Percentiles rank a stretch among this genome's conserved stretches.
phyloP scores from a whole-genome alignment of 1,140 invertebrate genomes.

The Drosophila pandora region DNA sequence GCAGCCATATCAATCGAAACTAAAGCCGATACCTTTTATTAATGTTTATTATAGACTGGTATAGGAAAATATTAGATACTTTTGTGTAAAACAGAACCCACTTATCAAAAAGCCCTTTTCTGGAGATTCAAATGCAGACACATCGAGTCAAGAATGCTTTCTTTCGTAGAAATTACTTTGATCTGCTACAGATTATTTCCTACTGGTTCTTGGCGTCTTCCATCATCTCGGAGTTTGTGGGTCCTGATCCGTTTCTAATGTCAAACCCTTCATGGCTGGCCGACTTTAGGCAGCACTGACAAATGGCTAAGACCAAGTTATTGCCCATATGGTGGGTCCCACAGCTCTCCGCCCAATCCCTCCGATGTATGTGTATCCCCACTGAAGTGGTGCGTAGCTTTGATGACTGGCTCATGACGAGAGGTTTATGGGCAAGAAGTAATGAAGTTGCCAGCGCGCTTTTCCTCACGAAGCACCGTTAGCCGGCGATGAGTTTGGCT shows the following conservation, averaged over 20 bases:
- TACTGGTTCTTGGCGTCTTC: neutral
- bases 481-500: slow-evolving; percentile 36
- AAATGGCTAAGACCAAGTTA: slow-evolving; percentile 30
- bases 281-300: slow-evolving; percentile 33
- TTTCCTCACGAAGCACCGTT: slow-evolving; percentile 33
- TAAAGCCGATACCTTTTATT: neutral
- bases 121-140: too few species aligned
- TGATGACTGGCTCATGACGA: slow-evolving; percentile 49
- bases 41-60: neutral
- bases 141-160: too few species aligned
- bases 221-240: neutral
- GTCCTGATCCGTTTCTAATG: slow-evolving; percentile 27
- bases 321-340: slow-evolving; percentile 9
- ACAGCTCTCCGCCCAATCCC: slow-evolving; percentile 1
- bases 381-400: slow-evolving; percentile 6
- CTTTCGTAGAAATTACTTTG: neutral
- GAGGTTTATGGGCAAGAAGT: slow-evolving; percentile 47
- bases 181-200: too few species aligned
- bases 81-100: too few species aligned
- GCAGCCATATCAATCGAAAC: slow-evolving; percentile 7
- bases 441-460: slow-evolving; percentile 39
- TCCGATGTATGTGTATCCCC: slow-evolving; percentile 6
- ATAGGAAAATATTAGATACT: neutral
- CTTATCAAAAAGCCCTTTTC: neutral
- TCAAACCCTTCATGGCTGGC: slow-evolving; percentile 40